Evolutionary conservation across 2,113 vertebrate species (phyloP), one percentile per base, ranked within the genome.

Genomic region (Brachyhypopomus occidentalis): DNA sequence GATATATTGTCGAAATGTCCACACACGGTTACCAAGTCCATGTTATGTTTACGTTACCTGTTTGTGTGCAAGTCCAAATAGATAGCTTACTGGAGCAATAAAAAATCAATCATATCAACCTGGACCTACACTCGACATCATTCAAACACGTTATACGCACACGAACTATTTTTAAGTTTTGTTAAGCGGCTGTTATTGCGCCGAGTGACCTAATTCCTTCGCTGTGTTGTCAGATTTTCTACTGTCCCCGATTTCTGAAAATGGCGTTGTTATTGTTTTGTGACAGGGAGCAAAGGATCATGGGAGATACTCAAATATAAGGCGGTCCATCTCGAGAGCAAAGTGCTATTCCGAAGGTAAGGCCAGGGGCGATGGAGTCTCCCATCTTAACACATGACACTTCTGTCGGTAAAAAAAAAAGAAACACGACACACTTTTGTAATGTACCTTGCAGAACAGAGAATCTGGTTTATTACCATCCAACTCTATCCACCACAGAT

Each of bases 391-490:
- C 41, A 9, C 4, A 8, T 48, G 41, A 4, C 41, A 9, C 5
- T 48, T 48, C 41, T 9, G 8, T 11, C 9, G 41, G 41, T n/a
- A n/a, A n/a, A n/a, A n/a, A n/a, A 12, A 64, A 80, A 75, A 55
- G 69, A 34, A 36, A 69, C 25, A 52, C n/a, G 38, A 14, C 30
- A 82, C 72, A 63, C 58, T 23, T 64, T 60, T 62, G 34, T 69
- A 83, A 83, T 86, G 75, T 88, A 91, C 85, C 89, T 89, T 89
- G 89, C 87, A 89, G 92, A 92, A 93, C 92, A 93, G 89, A 93
- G 89, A 93, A 92, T 90, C 90, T 90, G 92, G 88, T 93, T 94
- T 94, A 94, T 93, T 93, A 93, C 92, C 91, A 91, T 91, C 92
- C 91, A 92, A 90, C 90, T 93, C 92, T 92, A 93, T 92, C 93